Conservation (phyloP, 2,113 vertebrate species). For the Carlito syrichta region DNA sequence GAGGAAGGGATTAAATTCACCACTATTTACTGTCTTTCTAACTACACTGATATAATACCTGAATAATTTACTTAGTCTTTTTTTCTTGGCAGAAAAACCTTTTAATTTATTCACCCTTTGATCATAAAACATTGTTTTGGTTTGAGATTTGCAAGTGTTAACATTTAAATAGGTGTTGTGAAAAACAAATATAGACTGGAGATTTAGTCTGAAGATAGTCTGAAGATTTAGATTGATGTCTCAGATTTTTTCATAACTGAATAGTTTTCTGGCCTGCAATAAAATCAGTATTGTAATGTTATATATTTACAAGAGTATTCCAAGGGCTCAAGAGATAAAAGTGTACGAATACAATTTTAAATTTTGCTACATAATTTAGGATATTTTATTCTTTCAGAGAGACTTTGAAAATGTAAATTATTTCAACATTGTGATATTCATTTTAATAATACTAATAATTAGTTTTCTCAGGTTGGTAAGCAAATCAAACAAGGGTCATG, state of each 20-base stretch:
- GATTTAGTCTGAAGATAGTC: too few species aligned
- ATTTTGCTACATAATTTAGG: neutral
- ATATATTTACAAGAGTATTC: neutral
- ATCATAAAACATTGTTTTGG: neutral
- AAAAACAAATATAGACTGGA: neutral
- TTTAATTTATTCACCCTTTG: neutral
- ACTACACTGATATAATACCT: neutral
- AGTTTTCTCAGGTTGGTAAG: neutral
- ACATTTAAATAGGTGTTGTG: neutral
- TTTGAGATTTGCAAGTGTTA: neutral
- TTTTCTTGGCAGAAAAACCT: neutral
- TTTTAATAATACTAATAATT: neutral
- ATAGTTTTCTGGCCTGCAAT: neutral
- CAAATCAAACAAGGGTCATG: neutral
- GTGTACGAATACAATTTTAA: neutral
- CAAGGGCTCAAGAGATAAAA: neutral
- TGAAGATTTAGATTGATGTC: neutral
- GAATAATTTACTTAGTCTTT: neutral
- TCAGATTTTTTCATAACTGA: neutral
- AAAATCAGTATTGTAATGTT: neutral
- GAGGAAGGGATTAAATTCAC: neutral
- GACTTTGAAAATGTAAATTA: too few species aligned
- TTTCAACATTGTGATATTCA: neutral
- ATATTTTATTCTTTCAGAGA: neutral
- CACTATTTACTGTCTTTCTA: neutral